Base-by-base conservation (phyloP, 2,113 vertebrate species). In the Marmota flaviventris region DNA sequence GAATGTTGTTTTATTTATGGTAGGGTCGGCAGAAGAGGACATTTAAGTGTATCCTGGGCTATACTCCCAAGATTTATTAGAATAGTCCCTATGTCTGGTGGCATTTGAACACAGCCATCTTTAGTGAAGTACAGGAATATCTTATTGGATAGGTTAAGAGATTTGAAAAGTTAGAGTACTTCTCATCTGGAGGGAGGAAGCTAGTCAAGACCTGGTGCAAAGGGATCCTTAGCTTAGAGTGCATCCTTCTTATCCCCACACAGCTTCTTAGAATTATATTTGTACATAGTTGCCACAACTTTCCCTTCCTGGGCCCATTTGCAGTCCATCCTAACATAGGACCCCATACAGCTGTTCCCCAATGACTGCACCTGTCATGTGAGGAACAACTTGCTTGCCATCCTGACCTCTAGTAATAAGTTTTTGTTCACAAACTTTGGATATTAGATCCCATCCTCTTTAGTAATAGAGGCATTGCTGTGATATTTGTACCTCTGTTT, bases 401-500 rank as follows among this genome's bases (percentile, higher is more conserved):
- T 51, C 11, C 27, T 4, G 4, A n/a, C 79, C 70, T 94, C n/a
- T 78, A 13, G 25, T 77, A 24, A 13, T 65, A 4, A 73, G 34
- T 58, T 86, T 79, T 37, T 75, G 20, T 88, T 22, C 51, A 51
- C 24, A 69, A 32, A 73, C 1, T 70, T 69, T 1, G 4, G 9
- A 53, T 27, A 5, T 32, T 27, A 65, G 72, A 45, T 63, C 27
- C 34, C 22, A 3, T 72, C 10, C 4, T 42, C 27, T 73, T 89
- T 20, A 79, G 18, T 39, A 34, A 65, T 63, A 53, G 14, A 96
- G 81, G 8, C 25, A 39, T 53, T 76, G 32, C 51, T 69, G 8
- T 85, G 87, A 37, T 94, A n/a, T 70, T 76, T 94, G 27, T 81
- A 77, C 37, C 51, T 84, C 93, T 94, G 61, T 75, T n/a, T 73